phyloP scores from a whole-genome alignment of 2,113 vertebrate genomes.

The Callopanchax toddi region DNA sequence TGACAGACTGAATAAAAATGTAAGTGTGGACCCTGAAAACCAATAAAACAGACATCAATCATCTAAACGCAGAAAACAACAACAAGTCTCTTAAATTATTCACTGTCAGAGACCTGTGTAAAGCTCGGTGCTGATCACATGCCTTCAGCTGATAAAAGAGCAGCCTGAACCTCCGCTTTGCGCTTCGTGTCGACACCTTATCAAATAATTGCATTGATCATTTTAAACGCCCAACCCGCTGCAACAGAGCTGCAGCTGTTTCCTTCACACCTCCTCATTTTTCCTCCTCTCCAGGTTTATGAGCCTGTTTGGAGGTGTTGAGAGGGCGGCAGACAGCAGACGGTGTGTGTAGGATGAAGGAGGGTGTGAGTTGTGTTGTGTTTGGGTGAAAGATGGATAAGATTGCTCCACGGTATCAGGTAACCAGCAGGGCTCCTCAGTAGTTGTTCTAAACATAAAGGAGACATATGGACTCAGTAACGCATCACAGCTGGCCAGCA shows the following conservation, averaged over 20 bases:
- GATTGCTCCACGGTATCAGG: conserved; percentile 40
- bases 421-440: conserved; percentile 40
- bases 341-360: conserved; percentile 22
- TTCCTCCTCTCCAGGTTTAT: not conserved
- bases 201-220: conserved; percentile 37
- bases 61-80: not conserved
- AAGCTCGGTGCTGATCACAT: conserved; percentile 4
- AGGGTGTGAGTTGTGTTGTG: conserved; percentile 16
- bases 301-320: conserved; percentile 10
- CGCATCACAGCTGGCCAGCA: not conserved
- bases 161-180: not conserved
- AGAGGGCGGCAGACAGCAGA: conserved; percentile 35
- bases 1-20: not conserved
- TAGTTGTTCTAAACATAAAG: conserved; percentile 45
- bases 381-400: conserved; percentile 21
- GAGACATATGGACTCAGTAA: conserved; percentile 48
- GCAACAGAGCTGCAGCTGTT: conserved; percentile 1
- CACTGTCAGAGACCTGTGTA: conserved; percentile 4
- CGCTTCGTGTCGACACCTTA: conserved; percentile 4
- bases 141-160: conserved; percentile 6
- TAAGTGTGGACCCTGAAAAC: not conserved
- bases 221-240: conserved; percentile 5
- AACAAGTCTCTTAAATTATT: conserved; percentile 49
- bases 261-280: conserved; percentile 22
- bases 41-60: conserved; percentile 10